Evolutionary conservation across 2,113 vertebrate genomes (phyloP).

Genomic region (Chlamydotis undulata): DNA sequence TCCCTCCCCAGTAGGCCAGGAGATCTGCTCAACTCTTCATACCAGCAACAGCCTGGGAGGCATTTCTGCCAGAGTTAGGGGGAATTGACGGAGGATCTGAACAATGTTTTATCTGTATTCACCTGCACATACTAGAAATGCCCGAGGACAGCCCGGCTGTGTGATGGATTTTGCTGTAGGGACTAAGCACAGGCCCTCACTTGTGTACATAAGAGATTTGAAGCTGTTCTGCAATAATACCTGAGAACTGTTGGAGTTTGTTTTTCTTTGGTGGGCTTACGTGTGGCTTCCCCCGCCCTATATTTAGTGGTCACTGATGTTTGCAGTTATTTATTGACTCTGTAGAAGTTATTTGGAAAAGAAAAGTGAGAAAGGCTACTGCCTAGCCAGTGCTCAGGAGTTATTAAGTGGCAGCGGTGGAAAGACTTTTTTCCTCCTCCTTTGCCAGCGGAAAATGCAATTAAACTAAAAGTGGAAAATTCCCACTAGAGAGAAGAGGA

Average conservation of each 20-base stretch:
- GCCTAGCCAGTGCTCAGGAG: neutral
- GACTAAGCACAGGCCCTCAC: neutral
- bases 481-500: neutral
- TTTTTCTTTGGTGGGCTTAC: neutral
- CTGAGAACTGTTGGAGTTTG: neutral
- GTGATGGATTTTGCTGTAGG: neutral
- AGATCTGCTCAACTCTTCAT: neutral
- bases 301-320: neutral
- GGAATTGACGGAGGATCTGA: accelerated
- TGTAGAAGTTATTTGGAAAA: neutral
- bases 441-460: neutral
- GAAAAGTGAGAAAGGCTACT: neutral
- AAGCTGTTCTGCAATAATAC: neutral
- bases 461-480: neutral
- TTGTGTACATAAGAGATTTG: neutral
- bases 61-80: neutral
- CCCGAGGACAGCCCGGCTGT: neutral
- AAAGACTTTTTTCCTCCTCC: neutral
- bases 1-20: no score
- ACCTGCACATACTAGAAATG: neutral
- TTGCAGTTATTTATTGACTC: neutral
- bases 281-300: neutral
- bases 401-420: neutral
- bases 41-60: neutral
- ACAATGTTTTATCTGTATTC: neutral